A percentile compares a stretch with the other conserved stretches of the same genome.
phyloP scores from a whole-genome alignment of 2,113 vertebrate species.

The Saimiri boliviensis region DNA sequence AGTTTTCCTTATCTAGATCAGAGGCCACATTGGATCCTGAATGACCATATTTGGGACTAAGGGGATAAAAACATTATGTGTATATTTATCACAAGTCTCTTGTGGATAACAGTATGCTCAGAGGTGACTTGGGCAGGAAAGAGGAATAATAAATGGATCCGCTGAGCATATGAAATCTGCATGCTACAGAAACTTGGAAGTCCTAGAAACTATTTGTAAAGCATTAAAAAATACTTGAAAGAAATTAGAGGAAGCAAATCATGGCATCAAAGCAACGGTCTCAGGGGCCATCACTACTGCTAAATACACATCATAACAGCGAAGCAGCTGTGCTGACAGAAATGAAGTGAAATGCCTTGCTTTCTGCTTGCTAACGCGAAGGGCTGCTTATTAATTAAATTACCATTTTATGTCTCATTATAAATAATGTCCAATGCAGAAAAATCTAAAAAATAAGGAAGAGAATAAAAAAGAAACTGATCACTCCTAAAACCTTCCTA shows the following conservation, averaged over 20 bases:
- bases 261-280: neutral
- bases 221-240: conserved; percentile 29
- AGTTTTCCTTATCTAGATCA: neutral
- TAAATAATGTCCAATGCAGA: neutral
- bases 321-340: neutral
- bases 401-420: neutral
- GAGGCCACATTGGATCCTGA: neutral
- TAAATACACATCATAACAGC: neutral
- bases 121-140: neutral
- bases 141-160: accelerated
- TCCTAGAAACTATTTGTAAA: neutral
- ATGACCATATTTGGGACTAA: neutral
- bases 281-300: neutral
- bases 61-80: neutral
- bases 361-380: neutral
- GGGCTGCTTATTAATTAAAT: neutral
- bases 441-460: neutral
- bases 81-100: neutral
- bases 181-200: neutral
- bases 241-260: conserved; percentile 25
- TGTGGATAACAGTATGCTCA: neutral
- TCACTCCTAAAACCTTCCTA: neutral
- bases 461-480: neutral
- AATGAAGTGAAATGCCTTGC: neutral
- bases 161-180: neutral